phyloP scores from a whole-genome alignment of 2,888 invertebrate species.

The Hermaeophaga mercurialis region DNA sequence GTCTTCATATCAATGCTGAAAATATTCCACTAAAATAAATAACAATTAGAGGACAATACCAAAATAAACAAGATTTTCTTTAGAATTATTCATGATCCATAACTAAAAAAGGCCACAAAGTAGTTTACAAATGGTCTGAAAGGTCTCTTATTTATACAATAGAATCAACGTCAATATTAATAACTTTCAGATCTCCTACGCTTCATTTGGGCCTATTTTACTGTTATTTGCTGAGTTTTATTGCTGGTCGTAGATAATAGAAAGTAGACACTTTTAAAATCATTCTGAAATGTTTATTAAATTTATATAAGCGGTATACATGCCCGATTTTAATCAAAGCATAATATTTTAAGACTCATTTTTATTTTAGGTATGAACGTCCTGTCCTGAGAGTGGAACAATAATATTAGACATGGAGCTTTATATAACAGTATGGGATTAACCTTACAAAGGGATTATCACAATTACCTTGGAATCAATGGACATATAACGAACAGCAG shows the following conservation, averaged over 20 bases:
- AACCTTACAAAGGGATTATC: no score
- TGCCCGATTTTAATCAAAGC: no score
- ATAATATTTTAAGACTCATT: no score
- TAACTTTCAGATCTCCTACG: conserved; percentile 19
- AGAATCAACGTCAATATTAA: conserved; percentile 19
- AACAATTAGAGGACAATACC: conserved; percentile 22
- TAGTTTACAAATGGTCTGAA: conserved; percentile 17
- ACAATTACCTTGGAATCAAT: no score
- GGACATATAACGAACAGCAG: no score
- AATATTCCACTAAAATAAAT: conserved; percentile 16
- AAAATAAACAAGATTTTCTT: conserved; percentile 16
- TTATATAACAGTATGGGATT: no score
- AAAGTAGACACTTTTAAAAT: background rate
- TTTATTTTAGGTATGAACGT: no score
- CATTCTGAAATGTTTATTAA: background rate
- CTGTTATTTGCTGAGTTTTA: background rate
- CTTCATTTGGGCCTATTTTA: conserved; percentile 10
- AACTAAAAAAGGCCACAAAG: conserved; percentile 8
- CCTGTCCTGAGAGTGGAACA: no score
- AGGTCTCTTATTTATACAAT: conserved; percentile 21
- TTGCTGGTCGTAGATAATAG: background rate
- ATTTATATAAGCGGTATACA: no score
- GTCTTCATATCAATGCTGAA: background rate
- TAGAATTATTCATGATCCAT: conserved; percentile 11
- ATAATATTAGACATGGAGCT: no score